These are phyloP conservation scores for Acridotheres tristis DNA, from an alignment of 2,797 vertebrate species.

Conservation along the genomic window DNA sequence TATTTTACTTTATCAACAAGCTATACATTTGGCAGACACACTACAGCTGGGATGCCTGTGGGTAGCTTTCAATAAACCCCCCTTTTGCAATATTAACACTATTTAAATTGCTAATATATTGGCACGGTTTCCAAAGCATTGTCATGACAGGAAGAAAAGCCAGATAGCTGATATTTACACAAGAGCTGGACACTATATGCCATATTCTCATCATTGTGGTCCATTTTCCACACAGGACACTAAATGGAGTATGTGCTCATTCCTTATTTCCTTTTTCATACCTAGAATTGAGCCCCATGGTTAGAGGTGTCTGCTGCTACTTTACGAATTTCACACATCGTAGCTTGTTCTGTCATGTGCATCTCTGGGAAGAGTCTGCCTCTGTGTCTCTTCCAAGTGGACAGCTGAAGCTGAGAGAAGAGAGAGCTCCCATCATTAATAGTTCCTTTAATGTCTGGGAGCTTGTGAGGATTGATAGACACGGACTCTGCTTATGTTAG, in stretches of 20 bases:
- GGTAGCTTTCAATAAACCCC: not conserved
- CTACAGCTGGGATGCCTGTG: not conserved
- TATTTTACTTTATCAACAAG: not conserved
- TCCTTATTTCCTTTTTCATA: not conserved
- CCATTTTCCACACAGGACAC: not conserved
- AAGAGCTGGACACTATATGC: not conserved
- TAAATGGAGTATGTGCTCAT: not conserved
- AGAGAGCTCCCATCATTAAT: fast-evolving
- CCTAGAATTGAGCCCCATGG: not conserved
- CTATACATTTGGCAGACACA: not conserved
- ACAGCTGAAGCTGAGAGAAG: not conserved
- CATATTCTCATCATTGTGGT: not conserved
- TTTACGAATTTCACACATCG: not conserved
- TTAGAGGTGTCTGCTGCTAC: not conserved
- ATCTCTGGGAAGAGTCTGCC: not conserved
- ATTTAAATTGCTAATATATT: not conserved
- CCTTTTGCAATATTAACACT: not conserved
- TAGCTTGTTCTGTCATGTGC: not conserved
- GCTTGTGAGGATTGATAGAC: not conserved
- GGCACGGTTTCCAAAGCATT: not conserved
- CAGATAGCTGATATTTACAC: not conserved
- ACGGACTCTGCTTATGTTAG: not conserved
- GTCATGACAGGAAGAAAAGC: not conserved
- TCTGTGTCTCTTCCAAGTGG: not conserved
- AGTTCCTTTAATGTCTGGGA: not conserved